These are phyloP conservation scores for Operophtera brumata DNA, from an alignment of 2,888 invertebrate species.

Conservation along the genomic window DNA sequence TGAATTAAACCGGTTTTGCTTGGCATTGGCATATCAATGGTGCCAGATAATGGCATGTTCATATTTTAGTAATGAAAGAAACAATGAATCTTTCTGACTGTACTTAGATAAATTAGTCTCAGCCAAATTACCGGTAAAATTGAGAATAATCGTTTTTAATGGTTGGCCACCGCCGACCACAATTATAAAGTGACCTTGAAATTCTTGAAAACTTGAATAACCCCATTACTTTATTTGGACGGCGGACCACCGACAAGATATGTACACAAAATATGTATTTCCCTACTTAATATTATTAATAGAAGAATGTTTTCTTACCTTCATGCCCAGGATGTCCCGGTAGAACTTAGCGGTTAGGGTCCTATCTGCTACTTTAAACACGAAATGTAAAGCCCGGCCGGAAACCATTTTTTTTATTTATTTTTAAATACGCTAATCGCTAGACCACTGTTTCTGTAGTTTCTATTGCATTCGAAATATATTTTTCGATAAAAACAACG, in stretches of 20 bases:
- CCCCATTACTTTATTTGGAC: too few relatives aligned
- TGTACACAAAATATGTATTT: too few relatives aligned
- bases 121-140: neutral
- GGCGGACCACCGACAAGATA: too few relatives aligned
- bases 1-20: too few relatives aligned
- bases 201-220: neutral
- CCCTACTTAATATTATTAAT: too few relatives aligned
- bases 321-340: constrained; percentile 95
- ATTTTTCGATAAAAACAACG: neutral
- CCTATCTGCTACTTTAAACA: constrained; percentile 96
- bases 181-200: constrained; percentile 1
- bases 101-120: neutral
- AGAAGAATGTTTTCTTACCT: constrained; percentile 79
- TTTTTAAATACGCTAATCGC: neutral
- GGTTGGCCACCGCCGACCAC: neutral
- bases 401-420: constrained; percentile 67
- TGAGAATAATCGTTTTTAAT: constrained; percentile 9
- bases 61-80: too few relatives aligned
- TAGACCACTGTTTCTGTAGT: neutral
- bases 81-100: too few relatives aligned
- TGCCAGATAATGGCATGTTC: too few relatives aligned
- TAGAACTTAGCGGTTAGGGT: constrained; percentile 93
- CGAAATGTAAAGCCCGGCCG: constrained; percentile 95
- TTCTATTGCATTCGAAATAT: neutral
- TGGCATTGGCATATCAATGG: too few relatives aligned